A percentile compares a stretch with the other conserved stretches of the same genome.
Evolutionary conservation across 2,888 invertebrate genomes (phyloP).

Genomic region (Athripsodes cinereus): DNA sequence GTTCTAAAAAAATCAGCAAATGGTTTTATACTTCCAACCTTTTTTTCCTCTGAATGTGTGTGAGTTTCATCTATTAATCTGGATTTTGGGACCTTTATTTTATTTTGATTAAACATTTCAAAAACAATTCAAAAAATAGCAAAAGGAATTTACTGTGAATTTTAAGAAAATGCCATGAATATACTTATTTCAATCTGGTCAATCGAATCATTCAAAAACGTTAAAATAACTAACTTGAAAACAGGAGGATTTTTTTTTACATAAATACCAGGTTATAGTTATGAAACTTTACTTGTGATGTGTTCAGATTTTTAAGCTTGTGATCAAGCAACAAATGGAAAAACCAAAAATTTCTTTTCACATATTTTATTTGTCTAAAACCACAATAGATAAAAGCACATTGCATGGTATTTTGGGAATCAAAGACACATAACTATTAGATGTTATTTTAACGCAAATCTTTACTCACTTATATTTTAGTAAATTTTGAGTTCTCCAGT

Average conservation of each 20-base stretch:
- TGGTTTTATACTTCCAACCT: background rate
- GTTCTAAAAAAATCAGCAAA: conserved; percentile 6
- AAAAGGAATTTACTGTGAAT: background rate
- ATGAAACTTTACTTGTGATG: background rate
- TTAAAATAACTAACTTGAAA: background rate
- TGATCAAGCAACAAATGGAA: background rate
- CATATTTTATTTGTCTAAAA: no score
- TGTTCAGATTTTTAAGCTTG: background rate
- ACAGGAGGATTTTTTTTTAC: background rate
- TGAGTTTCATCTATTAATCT: conserved; percentile 10
- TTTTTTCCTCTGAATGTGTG: conserved; percentile 15
- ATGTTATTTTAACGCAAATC: no score
- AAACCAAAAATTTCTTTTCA: no score
- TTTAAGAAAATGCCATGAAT: background rate
- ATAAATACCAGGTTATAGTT: background rate
- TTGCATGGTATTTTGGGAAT: no score
- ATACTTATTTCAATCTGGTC: background rate
- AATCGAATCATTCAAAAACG: background rate
- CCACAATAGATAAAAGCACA: no score
- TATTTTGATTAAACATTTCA: background rate
- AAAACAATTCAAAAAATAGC: background rate
- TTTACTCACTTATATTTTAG: no score
- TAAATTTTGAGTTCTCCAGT: no score
- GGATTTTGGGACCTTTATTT: background rate
- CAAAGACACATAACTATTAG: no score